A percentile compares a stretch with the other conserved stretches of the same genome.
These are phyloP conservation scores for Indicator maculatus DNA, from an alignment of 2,113 vertebrate genomes.

Conservation along the genomic window DNA sequence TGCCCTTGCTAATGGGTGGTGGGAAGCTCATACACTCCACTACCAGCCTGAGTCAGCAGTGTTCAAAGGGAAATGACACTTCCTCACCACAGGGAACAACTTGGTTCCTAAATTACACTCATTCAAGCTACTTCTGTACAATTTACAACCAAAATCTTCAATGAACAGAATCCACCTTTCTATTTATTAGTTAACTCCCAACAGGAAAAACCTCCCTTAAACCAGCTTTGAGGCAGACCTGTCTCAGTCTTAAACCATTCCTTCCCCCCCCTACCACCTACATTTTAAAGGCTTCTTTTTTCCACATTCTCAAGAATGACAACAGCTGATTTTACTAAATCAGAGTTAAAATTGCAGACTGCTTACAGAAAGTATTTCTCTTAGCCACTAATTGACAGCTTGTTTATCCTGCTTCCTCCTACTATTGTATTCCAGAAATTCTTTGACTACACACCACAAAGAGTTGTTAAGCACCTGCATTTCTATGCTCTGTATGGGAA, in stretches of 20 bases:
- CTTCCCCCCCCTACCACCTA: fast-evolving
- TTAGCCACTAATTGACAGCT: not conserved
- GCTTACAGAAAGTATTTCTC: not conserved
- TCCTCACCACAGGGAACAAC: not conserved
- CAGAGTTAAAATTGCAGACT: not conserved
- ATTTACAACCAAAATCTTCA: not conserved
- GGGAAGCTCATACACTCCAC: not conserved
- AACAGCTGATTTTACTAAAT: constrained; percentile 1
- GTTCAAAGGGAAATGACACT: not conserved
- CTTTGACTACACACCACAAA: not conserved
- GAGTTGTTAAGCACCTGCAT: not conserved
- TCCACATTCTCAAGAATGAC: not conserved
- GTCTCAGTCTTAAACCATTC: not conserved
- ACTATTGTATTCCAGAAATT: not conserved
- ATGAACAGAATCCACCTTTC: not conserved
- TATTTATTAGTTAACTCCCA: not conserved
- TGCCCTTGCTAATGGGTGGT: not conserved
- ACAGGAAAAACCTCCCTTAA: not conserved
- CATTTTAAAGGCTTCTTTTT: not conserved
- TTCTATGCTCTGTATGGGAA: not conserved
- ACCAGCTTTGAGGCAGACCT: not conserved
- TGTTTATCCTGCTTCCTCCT: constrained; percentile 17
- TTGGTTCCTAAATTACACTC: not conserved
- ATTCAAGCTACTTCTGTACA: not conserved
- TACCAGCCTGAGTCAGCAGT: fast-evolving